Conservation (phyloP, 2,888 invertebrate genomes). For the Mycalesis mineus region DNA sequence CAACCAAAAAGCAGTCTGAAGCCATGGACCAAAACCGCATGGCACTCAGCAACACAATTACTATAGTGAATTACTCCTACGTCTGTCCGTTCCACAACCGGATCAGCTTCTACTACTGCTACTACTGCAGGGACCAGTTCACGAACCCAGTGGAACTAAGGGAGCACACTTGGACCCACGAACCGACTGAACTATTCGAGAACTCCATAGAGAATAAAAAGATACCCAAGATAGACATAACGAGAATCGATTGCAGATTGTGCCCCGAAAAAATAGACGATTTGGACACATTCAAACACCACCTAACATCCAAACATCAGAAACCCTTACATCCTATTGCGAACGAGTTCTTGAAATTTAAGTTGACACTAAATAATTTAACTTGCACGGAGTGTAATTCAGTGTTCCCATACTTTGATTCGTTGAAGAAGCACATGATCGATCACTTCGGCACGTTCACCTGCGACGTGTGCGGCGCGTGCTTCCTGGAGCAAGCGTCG, state of each 20-base stretch:
- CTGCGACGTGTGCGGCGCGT: conserved; percentile 64
- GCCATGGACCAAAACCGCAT: conserved; percentile 50
- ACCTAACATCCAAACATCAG: conserved; percentile 47
- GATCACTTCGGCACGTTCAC: conserved; percentile 66
- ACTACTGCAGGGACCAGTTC: conserved; percentile 65
- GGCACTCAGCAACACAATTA: conserved; percentile 51
- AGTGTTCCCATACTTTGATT: conserved; percentile 61
- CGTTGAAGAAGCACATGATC: conserved; percentile 68
- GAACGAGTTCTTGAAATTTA: conserved; percentile 57
- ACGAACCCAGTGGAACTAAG: conserved; percentile 55
- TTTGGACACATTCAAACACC: conserved; percentile 54
- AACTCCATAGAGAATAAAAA: conserved; percentile 41
- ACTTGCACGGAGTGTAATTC: conserved; percentile 35
- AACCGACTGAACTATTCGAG: conserved; percentile 34
- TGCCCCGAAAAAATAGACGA: conserved; percentile 47
- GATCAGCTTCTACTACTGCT: conserved; percentile 66
- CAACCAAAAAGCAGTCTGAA: conserved; percentile 33
- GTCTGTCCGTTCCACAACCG: conserved; percentile 62
- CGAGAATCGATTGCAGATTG: conserved; percentile 59
- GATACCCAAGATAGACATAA: conserved; percentile 65
- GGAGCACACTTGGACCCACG: conserved; percentile 40
- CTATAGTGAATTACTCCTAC: conserved; percentile 56
- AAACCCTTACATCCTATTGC: conserved; percentile 58
- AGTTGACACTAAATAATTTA: conserved; percentile 29
- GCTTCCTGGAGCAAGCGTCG: conserved; percentile 41